A percentile compares a stretch with the other conserved stretches of the same genome.
These are phyloP conservation scores for Enchytraeus crypticus DNA, from an alignment of 2,888 invertebrate species.

Conservation along the genomic window DNA sequence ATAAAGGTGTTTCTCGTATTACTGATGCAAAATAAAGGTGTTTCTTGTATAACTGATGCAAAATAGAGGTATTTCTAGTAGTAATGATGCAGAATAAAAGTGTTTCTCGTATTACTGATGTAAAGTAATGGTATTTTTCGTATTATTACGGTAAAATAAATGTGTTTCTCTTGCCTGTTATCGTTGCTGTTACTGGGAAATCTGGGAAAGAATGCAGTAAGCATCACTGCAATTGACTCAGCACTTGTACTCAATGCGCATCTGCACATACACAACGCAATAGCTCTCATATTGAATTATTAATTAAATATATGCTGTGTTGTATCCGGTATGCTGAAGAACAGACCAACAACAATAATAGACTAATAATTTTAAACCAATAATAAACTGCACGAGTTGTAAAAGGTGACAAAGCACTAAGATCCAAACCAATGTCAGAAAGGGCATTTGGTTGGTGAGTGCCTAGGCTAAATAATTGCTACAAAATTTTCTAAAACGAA, in stretches of 20 bases:
- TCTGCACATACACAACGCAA: constrained; percentile 29
- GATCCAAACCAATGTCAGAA: too few species aligned
- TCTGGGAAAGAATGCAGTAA: constrained; percentile 91
- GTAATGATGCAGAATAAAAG: background rate
- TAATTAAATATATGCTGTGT: too few species aligned
- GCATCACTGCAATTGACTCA: constrained; percentile 74
- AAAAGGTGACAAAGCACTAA: too few species aligned
- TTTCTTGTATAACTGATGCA: background rate
- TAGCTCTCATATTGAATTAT: background rate
- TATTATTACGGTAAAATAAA: background rate
- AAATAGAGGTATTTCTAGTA: background rate
- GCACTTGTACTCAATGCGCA: constrained; percentile 59
- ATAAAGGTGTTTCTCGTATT: too few species aligned
- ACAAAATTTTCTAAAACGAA: too few species aligned
- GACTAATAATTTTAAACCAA: background rate
- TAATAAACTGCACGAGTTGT: too few species aligned
- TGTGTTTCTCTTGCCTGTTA: constrained; percentile 77
- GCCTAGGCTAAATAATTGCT: too few species aligned
- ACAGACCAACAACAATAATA: background rate
- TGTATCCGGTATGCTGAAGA: too few species aligned
- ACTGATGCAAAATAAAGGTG: too few species aligned
- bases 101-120: background rate
- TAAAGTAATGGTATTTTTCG: background rate
- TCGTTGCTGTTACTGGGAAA: constrained; percentile 91
- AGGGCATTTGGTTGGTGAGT: too few species aligned